Evolutionary conservation across 2,113 vertebrate species (phyloP), one percentile per base, ranked within the genome.

Genomic region (Enhydra lutris): DNA sequence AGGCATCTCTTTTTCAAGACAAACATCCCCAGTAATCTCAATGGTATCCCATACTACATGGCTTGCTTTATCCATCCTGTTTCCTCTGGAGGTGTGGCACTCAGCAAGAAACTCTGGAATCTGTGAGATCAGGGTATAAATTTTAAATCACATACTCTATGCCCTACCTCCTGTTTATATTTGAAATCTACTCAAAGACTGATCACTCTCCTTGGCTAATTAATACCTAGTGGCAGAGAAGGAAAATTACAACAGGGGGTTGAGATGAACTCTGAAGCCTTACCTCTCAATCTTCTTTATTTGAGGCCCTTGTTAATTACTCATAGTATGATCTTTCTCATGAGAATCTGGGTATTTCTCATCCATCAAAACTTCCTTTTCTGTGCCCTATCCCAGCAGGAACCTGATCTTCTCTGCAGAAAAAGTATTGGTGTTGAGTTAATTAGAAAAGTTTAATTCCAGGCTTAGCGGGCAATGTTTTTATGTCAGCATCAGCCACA

Each of bases 391-490:
- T 79, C 29, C 12, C n/a, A 71, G 23, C 34, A 96, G 34, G 57
- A 63, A 65, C 1, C 1, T 39, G 10, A 39, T 20, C 63, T 81
- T 80, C 20, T 83, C 84, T 81, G 50, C n/a, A 63, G 31, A 94
- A 96, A 84, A 7, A 61, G 15, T 31, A 83, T 91, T 73, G 6
- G 17, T 63, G 7, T 34, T 36, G 31, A 96, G 15, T 85, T 83
- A 71, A 89, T 86, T 85, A 87, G 24, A 82, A 96, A 89, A 89
- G 34, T 65, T 92, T 92, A 36, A 59, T 95, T 45, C 93, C 45
- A 36, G 23, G 21, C 50, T 69, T 73, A 92, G 23, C 65, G 63
- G 23, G 29, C n/a, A 17, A 79, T 50, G 3, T 90, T 94, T 97
- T 76, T 59, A 12, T 76, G 9, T n/a, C 13, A n/a, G 6, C 20